These are phyloP conservation scores for Netelia fuscicornis DNA, from an alignment of 2,888 invertebrate genomes.

Conservation along the genomic window DNA sequence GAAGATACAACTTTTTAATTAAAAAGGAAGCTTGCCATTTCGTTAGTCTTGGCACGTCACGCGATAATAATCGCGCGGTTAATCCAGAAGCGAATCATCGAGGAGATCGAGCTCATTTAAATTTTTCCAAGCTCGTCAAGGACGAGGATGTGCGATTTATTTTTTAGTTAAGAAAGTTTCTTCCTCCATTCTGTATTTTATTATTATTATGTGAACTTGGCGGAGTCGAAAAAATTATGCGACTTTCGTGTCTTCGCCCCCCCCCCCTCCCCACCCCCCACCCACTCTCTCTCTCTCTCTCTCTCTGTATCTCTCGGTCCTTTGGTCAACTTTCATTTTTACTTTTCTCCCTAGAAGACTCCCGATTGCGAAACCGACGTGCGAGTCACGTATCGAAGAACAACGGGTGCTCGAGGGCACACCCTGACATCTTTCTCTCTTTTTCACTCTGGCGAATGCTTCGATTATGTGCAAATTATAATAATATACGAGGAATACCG, in stretches of 20 bases:
- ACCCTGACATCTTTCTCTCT: not conserved
- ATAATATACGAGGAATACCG: slow-evolving; percentile 50
- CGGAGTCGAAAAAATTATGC: not conserved
- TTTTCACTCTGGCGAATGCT: not conserved
- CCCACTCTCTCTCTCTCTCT: not conserved
- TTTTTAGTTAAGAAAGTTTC: not conserved
- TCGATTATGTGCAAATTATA: slow-evolving; percentile 67
- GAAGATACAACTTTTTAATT: not conserved
- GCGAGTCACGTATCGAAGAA: not conserved
- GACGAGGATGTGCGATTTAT: not conserved
- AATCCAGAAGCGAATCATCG: not conserved
- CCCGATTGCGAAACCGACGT: not conserved
- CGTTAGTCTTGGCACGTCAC: not conserved
- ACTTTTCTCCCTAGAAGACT: not conserved
- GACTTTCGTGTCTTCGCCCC: not conserved
- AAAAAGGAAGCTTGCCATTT: not conserved
- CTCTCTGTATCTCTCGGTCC: not conserved
- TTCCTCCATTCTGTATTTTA: not conserved
- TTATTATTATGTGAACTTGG: not conserved
- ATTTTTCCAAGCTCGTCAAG: not conserved
- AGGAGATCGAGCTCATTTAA: not conserved
- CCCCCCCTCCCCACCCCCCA: not conserved
- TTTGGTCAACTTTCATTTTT: not conserved
- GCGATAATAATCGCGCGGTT: not conserved
- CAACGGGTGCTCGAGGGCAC: not conserved